Evolutionary conservation across 2,113 vertebrate species (phyloP).

Genomic region (Shinisaurus crocodilurus): DNA sequence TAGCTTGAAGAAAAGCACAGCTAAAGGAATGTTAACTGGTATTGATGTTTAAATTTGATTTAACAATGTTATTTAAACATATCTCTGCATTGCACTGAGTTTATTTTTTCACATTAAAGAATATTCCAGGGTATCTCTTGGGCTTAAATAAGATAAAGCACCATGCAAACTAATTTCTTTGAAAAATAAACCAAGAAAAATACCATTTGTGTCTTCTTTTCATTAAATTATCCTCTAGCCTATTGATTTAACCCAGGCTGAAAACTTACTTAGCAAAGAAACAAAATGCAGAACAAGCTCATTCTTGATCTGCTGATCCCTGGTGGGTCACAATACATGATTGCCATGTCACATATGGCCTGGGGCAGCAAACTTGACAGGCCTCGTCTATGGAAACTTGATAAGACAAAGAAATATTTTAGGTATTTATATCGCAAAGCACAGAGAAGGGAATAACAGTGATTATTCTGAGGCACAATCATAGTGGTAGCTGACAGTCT

Average conservation of each 20-base stretch:
- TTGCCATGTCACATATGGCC: conserved; percentile 4
- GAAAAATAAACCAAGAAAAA: conserved; percentile 65
- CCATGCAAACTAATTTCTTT: conserved; percentile 71
- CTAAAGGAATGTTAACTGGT: conserved; percentile 88
- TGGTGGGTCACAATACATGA: not conserved
- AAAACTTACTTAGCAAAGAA: conserved; percentile 67
- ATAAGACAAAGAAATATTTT: not conserved
- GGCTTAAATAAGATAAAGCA: conserved; percentile 75
- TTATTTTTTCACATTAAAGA: conserved; percentile 76
- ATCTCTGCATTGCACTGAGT: conserved; percentile 69
- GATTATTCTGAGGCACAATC: not conserved
- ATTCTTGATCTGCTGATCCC: conserved; percentile 15
- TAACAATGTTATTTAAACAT: conserved; percentile 85
- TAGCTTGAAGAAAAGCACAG: conserved; percentile 78
- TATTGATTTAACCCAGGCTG: conserved; percentile 68
- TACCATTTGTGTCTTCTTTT: conserved; percentile 74
- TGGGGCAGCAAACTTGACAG: not conserved
- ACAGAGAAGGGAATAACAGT: not conserved
- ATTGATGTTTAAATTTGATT: conserved; percentile 88
- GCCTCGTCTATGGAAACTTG: not conserved
- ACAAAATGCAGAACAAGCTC: conserved; percentile 34
- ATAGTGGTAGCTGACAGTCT: not conserved
- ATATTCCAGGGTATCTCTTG: conserved; percentile 66
- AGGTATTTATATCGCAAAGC: not conserved
- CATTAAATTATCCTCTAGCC: conserved; percentile 73